Evolutionary conservation across 2,888 invertebrate species (phyloP), one percentile per base, ranked within the genome.

Genomic region (Tetramorium bicarinatum): DNA sequence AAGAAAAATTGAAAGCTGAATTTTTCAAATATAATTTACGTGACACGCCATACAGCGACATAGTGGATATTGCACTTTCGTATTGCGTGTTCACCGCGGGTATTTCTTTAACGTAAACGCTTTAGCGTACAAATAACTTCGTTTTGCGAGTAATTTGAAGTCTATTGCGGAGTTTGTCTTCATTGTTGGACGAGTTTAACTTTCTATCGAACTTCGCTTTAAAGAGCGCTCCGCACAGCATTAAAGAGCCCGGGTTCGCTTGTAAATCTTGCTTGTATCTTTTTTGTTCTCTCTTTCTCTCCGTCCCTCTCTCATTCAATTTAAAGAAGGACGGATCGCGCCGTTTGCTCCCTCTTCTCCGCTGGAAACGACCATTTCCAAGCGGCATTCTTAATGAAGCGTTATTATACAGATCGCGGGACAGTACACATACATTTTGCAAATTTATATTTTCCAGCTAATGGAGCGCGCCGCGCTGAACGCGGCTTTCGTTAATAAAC

Each of bases 351-450:
- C 79, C 79, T 76, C 82, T 59, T 54, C 66, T 44, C 38, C 38
- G 69, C 81, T 87, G 83, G 61, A 89, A 85, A 85, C 83, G 69
- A 86, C 82, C 89, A 80, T 85, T 88, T 85, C 84, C 84, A 84
- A 87, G 88, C 84, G 81, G 82, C 89, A 87, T 88, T 88, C 88
- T 87, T 89, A 89, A 89, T 89, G 87, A 87, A 89, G 85, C 83
- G 84, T 89, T 88, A 88, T 89, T 87, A 77, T 88, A 82, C 84
- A 54, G 77, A 88, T 77, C 84, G 74, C 84, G 66, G 59, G 56
- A 81, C 77, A 56, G 62, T 61, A 52, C n/a, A 29, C 41, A 21
- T 52, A 62, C 44, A 64, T 76, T 76, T 59, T 38, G 41, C 59
- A 21, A 76, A 82, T 64, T 64, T 82, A 76, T 82, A 64, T 82